These are phyloP conservation scores for Coecobrya sp. DNA, from an alignment of 2,888 invertebrate genomes.

Conservation along the genomic window DNA sequence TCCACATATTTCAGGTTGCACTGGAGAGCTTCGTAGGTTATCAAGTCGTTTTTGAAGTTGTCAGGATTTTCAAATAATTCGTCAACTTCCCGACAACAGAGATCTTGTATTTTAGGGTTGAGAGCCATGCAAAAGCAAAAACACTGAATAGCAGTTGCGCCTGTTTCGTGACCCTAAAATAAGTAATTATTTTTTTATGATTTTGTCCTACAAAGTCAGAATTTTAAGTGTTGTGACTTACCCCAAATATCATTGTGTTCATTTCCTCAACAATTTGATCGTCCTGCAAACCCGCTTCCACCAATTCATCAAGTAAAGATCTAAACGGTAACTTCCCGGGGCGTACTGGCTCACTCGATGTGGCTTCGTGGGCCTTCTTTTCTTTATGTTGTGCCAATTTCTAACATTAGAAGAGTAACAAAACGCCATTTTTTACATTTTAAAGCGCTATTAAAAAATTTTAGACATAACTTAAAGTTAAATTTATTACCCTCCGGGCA, in stretches of 20 bases:
- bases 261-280: slow-evolving; percentile 56
- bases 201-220: neutral
- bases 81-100: slow-evolving; percentile 53
- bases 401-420: no score
- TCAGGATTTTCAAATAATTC: neutral
- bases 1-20: slow-evolving; percentile 31
- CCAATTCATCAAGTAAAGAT: slow-evolving; percentile 1
- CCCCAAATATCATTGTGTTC: slow-evolving; percentile 60
- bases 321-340: neutral
- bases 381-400: no score
- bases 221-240: neutral
- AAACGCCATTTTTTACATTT: no score
- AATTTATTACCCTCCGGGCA: slow-evolving; percentile 35
- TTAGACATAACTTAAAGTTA: no score
- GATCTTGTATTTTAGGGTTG: slow-evolving; percentile 42
- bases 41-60: neutral
- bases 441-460: no score
- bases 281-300: slow-evolving; percentile 38
- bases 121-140: slow-evolving; percentile 57
- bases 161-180: slow-evolving; percentile 61
- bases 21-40: slow-evolving; percentile 3
- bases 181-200: slow-evolving; percentile 33
- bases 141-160: slow-evolving; percentile 24
- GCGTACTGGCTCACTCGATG: no score
- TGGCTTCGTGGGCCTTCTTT: no score